These are phyloP conservation scores for Drosophila micromelanica DNA, from an alignment of 1,140 invertebrate species.

Conservation along the genomic window DNA sequence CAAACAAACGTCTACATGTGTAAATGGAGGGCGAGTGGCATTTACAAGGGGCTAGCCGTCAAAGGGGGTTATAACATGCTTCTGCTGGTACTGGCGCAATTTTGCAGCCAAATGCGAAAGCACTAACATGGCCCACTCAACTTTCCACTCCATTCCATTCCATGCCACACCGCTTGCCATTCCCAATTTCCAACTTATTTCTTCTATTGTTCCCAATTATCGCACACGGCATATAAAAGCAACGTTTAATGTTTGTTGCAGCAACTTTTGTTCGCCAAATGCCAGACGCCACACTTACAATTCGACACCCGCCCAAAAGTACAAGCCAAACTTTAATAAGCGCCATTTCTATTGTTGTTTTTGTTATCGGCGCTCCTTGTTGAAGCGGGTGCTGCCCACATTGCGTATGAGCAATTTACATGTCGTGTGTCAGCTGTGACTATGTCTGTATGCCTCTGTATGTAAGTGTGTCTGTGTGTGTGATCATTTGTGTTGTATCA, in stretches of 20 bases:
- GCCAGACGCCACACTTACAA: slow-evolving; percentile 22
- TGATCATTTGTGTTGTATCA: slow-evolving; percentile 31
- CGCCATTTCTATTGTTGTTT: slow-evolving; percentile 55
- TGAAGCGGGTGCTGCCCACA: slow-evolving; percentile 45
- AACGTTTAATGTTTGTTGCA: slow-evolving; percentile 78
- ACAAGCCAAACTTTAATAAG: slow-evolving; percentile 79
- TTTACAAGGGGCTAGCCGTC: neutral
- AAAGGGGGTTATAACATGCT: slow-evolving; percentile 8
- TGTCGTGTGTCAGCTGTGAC: slow-evolving; percentile 36
- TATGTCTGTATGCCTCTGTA: slow-evolving; percentile 1
- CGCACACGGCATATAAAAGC: slow-evolving; percentile 62
- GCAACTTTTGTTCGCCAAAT: slow-evolving; percentile 56
- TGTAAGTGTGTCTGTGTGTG: neutral
- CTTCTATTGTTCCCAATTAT: slow-evolving; percentile 79
- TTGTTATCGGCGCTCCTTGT: slow-evolving; percentile 31
- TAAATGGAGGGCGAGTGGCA: neutral
- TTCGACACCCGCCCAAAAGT: slow-evolving; percentile 40
- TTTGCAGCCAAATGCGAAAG: slow-evolving; percentile 69
- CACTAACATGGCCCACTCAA: slow-evolving; percentile 59
- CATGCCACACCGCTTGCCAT: neutral
- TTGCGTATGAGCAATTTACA: slow-evolving; percentile 74
- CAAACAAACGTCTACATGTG: slow-evolving; percentile 67
- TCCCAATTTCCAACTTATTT: slow-evolving; percentile 28
- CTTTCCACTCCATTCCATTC: neutral
- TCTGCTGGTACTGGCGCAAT: slow-evolving; percentile 30